Conservation (phyloP, 2,797 vertebrate genomes). For the Hypotaenidia okinawae region DNA sequence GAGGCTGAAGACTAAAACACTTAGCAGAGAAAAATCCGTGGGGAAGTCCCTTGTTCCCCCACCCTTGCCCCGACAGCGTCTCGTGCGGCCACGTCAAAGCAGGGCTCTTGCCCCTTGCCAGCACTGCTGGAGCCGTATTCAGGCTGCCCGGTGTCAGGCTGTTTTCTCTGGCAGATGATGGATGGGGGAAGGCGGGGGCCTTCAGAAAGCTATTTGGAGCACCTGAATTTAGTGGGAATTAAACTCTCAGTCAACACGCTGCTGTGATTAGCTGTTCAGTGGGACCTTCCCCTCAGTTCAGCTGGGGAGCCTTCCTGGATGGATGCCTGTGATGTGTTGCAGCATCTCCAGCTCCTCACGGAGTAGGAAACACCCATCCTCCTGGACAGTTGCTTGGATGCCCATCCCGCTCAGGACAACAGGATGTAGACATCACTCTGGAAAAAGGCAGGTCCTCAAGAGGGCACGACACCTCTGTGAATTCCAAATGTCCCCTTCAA, state of each 20-base stretch:
- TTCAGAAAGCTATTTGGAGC: neutral
- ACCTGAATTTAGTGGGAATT: neutral
- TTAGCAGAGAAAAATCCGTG: neutral
- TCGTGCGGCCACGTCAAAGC: rapidly evolving
- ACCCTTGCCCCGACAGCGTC: neutral
- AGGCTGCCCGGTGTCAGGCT: neutral
- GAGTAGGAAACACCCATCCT: neutral
- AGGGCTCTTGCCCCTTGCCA: neutral
- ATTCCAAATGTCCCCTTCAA: neutral
- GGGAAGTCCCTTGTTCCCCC: neutral
- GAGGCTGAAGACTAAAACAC: neutral
- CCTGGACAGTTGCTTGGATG: neutral
- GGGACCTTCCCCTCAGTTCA: neutral
- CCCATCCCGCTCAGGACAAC: neutral
- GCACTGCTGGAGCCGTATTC: neutral
- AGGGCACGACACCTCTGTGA: neutral
- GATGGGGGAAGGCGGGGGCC: neutral
- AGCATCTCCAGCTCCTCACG: neutral
- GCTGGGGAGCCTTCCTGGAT: neutral
- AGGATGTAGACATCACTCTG: neutral
- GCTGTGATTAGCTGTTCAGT: neutral
- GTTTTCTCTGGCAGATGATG: neutral
- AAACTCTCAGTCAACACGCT: neutral
- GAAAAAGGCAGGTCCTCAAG: neutral
- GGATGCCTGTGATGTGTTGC: neutral